These are phyloP conservation scores for Apotomis capreana DNA, from an alignment of 2,888 invertebrate species.

Conservation along the genomic window DNA sequence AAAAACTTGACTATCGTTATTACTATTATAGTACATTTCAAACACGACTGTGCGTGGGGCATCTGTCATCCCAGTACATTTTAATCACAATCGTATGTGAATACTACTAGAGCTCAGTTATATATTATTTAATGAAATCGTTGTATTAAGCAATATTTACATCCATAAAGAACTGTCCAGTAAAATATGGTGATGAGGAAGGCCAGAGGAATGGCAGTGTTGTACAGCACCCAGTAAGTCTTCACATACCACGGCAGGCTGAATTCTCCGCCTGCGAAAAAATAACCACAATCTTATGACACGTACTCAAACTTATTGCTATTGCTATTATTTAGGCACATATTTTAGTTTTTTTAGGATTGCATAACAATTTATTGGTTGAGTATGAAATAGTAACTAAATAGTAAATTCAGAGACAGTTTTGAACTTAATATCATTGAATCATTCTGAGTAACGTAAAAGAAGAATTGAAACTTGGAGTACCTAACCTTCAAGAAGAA, in stretches of 20 bases:
- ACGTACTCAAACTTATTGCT: neutral
- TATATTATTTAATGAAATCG: no score
- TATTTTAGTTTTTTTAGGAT: neutral
- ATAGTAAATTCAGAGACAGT: neutral
- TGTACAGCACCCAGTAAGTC: conserved; percentile 73
- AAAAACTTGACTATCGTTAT: no score
- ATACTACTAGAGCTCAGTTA: no score
- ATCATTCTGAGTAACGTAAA: no score
- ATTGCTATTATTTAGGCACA: neutral
- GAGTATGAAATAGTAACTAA: neutral
- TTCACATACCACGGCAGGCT: conserved; percentile 74
- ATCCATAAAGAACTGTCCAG: conserved; percentile 73
- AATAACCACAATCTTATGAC: conserved; percentile 14
- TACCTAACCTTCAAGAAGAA: no score
- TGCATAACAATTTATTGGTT: neutral
- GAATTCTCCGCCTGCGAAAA: conserved; percentile 66
- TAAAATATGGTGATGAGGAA: conserved; percentile 78
- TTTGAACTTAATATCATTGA: no score
- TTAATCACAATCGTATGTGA: no score
- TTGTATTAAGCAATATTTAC: conserved; percentile 49
- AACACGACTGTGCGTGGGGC: no score
- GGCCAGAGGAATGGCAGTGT: conserved; percentile 69
- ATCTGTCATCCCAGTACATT: no score
- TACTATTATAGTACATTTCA: no score
- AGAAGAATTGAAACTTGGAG: no score